phyloP scores from a whole-genome alignment of 2,113 vertebrate genomes.

The Otolemur garnettii region DNA sequence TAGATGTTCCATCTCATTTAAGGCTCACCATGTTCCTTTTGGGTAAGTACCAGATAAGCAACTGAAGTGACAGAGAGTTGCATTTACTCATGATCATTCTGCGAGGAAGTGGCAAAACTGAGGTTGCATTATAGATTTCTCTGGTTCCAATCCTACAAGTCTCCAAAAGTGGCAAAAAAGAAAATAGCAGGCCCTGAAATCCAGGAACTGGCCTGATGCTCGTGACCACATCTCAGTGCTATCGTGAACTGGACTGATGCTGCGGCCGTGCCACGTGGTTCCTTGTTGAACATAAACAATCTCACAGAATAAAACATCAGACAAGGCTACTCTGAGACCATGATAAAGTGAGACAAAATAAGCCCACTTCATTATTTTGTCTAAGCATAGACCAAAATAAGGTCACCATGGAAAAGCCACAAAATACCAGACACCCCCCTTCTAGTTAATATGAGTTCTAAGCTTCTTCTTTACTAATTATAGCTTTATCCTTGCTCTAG shows the following conservation, averaged over 20 bases:
- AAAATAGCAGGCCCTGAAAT: background rate
- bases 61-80: background rate
- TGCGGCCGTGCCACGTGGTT: background rate
- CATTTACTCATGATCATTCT: background rate
- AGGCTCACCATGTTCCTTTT: background rate
- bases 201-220: background rate
- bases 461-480: background rate
- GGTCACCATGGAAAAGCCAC: background rate
- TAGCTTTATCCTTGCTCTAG: background rate
- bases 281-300: background rate
- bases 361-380: background rate
- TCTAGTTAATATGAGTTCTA: background rate
- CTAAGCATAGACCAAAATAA: constrained; percentile 6
- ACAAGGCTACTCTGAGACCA: constrained; percentile 2
- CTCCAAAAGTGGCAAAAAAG: background rate
- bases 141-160: background rate
- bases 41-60: background rate
- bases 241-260: background rate
- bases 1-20: constrained; percentile 19
- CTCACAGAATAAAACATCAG: constrained; percentile 15
- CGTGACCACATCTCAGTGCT: background rate
- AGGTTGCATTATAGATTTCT: background rate
- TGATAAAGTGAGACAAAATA: background rate
- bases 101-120: background rate
- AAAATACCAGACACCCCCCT: background rate